Evolutionary conservation across 2,797 vertebrate species (phyloP).

Genomic region (Hydrolagus colliei): DNA sequence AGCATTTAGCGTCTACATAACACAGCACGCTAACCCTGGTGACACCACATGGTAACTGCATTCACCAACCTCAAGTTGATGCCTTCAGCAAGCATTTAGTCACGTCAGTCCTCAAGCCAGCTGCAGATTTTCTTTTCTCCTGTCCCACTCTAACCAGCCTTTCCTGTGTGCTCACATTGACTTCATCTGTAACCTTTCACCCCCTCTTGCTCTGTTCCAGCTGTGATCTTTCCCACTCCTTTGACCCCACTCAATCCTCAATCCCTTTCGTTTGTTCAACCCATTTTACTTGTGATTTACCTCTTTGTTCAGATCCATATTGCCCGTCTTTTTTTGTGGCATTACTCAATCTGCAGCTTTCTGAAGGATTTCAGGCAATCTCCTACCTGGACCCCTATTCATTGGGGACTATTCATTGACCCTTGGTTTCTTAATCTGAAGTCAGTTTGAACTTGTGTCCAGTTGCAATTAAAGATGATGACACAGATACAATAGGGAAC

Average conservation of each 20-base stretch:
- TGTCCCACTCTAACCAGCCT: constrained; percentile 16
- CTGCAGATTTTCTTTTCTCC: constrained; percentile 1
- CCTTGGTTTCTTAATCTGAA: neutral
- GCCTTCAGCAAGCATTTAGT: neutral
- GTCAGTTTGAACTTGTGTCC: too few relatives aligned
- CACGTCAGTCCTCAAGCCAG: neutral
- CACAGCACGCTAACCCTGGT: neutral
- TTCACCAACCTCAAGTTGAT: neutral
- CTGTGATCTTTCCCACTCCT: constrained; percentile 28
- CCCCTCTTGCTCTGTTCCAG: constrained; percentile 18
- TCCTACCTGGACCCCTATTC: neutral
- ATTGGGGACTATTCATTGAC: neutral
- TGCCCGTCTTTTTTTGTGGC: neutral
- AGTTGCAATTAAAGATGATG: too few relatives aligned
- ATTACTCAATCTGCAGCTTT: neutral
- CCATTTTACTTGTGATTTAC: constrained; percentile 6
- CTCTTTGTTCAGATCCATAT: constrained; percentile 4
- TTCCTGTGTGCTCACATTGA: constrained; percentile 7
- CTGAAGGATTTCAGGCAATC: neutral
- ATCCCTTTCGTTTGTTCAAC: constrained; percentile 13
- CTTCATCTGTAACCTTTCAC: constrained; percentile 28
- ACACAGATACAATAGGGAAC: neutral
- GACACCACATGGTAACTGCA: neutral
- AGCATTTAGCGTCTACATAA: neutral
- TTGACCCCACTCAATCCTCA: constrained; percentile 26